Percentiles rank a stretch among this genome's conserved stretches.
Conservation (phyloP, 2,797 vertebrate species). For the Channa striata region DNA sequence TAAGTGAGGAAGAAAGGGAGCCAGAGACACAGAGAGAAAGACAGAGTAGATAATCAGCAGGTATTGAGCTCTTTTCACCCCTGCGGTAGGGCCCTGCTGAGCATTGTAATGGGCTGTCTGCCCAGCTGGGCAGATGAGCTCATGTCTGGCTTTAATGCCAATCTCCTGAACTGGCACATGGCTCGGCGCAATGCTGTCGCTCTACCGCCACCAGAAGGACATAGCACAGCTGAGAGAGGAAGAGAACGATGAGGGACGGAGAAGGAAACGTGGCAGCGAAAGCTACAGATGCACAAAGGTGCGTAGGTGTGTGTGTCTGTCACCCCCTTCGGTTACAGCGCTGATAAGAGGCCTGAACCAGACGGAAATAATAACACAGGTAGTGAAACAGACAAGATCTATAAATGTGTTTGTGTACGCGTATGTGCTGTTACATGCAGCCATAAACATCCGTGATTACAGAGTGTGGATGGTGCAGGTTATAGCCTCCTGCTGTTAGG, state of each 20-base stretch:
- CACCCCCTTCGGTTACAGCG: conserved; percentile 62
- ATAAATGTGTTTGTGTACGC: conserved; percentile 47
- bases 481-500: conserved; percentile 65
- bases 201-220: conserved; percentile 43
- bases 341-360: conserved; percentile 69
- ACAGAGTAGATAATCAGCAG: conserved; percentile 91
- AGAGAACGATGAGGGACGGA: not conserved
- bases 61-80: conserved; percentile 92
- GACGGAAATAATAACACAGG: conserved; percentile 73
- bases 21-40: conserved; percentile 55
- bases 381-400: conserved; percentile 57
- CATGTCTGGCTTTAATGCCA: conserved; percentile 99
- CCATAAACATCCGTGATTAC: conserved; percentile 76
- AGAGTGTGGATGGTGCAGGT: conserved; percentile 62
- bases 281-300: conserved; percentile 25
- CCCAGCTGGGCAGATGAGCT: conserved; percentile 95
- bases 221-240: conserved; percentile 19
- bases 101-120: conserved; percentile 96
- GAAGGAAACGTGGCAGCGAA: conserved; percentile 15
- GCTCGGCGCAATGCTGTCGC: conserved; percentile 73
- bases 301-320: conserved; percentile 28
- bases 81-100: conserved; percentile 91
- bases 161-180: conserved; percentile 92
- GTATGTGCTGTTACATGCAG: conserved; percentile 67
- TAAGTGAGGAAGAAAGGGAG: conserved; percentile 44